phyloP scores from a whole-genome alignment of 2,113 vertebrate genomes.

The Tachycineta bicolor region DNA sequence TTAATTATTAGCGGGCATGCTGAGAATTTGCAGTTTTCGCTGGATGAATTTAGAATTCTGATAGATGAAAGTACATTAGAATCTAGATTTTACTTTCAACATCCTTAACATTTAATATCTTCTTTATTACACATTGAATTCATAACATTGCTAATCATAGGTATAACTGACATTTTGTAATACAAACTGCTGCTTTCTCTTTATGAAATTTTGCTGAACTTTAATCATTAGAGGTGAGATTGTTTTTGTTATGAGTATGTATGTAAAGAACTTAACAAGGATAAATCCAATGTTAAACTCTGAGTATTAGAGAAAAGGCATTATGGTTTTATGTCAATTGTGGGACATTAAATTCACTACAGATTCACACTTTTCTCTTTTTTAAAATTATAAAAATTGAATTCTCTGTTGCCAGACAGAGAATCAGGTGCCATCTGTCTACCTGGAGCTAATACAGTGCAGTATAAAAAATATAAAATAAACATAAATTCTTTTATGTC shows the following conservation, averaged over 20 bases:
- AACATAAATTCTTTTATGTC: not conserved
- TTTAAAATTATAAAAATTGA: not conserved
- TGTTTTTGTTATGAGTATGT: not conserved
- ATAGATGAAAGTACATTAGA: too few species aligned
- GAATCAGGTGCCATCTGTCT: not conserved
- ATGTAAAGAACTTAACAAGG: not conserved
- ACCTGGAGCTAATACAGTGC: not conserved
- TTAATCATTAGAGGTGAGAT: not conserved
- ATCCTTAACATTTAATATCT: not conserved
- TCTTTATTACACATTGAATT: not conserved
- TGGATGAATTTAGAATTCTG: not conserved
- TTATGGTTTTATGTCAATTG: not conserved
- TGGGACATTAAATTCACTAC: not conserved
- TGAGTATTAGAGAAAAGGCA: not conserved
- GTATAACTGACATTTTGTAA: not conserved
- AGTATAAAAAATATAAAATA: not conserved
- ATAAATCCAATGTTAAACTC: not conserved
- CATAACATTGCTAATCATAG: not conserved
- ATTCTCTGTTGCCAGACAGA: not conserved
- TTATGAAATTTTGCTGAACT: not conserved
- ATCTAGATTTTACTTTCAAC: not conserved
- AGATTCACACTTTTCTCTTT: not conserved
- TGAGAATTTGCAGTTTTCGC: not conserved
- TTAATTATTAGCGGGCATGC: not conserved
- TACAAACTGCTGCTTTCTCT: not conserved